phyloP scores from a whole-genome alignment of 2,888 invertebrate genomes.

The Myopa tessellatipennis region DNA sequence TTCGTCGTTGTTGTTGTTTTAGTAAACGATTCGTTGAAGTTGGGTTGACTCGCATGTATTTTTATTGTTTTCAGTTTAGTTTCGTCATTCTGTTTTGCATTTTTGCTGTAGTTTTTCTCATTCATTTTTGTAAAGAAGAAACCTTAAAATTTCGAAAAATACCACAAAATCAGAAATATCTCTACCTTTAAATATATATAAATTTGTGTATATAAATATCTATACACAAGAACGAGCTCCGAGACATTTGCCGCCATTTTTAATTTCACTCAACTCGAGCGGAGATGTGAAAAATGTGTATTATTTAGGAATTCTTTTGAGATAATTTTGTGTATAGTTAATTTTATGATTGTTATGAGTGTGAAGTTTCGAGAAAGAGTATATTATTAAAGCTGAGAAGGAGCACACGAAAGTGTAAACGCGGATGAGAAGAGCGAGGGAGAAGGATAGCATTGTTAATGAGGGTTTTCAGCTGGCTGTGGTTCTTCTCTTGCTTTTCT shows the following conservation, averaged over 20 bases:
- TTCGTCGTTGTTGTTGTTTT: neutral
- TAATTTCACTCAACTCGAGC: slow-evolving; percentile 45
- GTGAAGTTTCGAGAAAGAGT: slow-evolving; percentile 1
- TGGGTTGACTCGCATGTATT: slow-evolving; percentile 18
- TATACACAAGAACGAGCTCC: neutral
- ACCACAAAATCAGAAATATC: neutral
- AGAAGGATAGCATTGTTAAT: neutral
- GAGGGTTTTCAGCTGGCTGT: neutral
- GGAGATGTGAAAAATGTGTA: neutral
- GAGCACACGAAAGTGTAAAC: no score
- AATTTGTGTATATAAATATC: no score
- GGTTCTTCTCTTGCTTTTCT: neutral
- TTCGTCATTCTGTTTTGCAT: neutral
- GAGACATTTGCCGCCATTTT: slow-evolving; percentile 45
- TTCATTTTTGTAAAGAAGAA: neutral
- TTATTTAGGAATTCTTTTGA: neutral
- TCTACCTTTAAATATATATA: neutral
- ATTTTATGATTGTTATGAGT: neutral
- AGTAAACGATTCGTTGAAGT: neutral
- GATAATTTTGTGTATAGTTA: slow-evolving; percentile 9
- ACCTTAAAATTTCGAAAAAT: slow-evolving; percentile 20
- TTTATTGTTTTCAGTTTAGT: neutral
- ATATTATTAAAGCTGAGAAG: no score
- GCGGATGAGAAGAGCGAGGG: no score
- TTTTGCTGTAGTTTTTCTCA: slow-evolving; percentile 4